Conservation (phyloP, 2,888 invertebrate species). For the Tinea trinotella region DNA sequence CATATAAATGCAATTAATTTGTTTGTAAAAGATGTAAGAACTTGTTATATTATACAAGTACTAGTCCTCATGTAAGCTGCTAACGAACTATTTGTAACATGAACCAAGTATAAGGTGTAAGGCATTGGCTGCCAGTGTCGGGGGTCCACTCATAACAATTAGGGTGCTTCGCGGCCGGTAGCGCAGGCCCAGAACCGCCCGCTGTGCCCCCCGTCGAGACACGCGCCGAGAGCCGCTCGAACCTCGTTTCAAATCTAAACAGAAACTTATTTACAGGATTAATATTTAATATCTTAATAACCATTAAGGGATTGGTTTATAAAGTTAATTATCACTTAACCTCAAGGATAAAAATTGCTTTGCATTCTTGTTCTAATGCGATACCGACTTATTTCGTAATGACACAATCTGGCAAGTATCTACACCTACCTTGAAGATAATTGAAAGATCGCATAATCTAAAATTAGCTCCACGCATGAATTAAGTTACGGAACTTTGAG, state of each 20-base stretch:
- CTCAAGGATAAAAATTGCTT: too few relatives aligned
- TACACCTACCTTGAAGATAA: too few relatives aligned
- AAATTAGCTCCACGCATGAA: not conserved
- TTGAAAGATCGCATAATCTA: too few relatives aligned
- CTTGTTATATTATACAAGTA: not conserved
- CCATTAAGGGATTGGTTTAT: slow-evolving; percentile 44
- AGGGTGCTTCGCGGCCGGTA: slow-evolving; percentile 37
- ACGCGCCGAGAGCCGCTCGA: slow-evolving; percentile 32
- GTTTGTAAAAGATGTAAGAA: not conserved
- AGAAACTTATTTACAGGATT: slow-evolving; percentile 29
- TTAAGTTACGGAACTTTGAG: not conserved
- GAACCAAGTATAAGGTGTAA: slow-evolving; percentile 24
- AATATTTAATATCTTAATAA: slow-evolving; percentile 69
- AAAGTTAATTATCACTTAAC: not conserved
- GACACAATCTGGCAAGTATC: too few relatives aligned
- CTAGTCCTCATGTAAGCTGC: not conserved
- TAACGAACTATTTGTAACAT: not conserved
- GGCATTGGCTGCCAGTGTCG: slow-evolving; percentile 24
- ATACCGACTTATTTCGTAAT: too few relatives aligned
- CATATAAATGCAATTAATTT: not conserved
- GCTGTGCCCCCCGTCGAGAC: slow-evolving; percentile 55
- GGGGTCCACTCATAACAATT: slow-evolving; percentile 22
- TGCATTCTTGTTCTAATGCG: too few relatives aligned
- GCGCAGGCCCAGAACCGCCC: slow-evolving; percentile 39
- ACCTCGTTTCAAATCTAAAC: slow-evolving; percentile 24